Evolutionary conservation across 2,888 invertebrate genomes (phyloP).

Genomic region (Apamea anceps): DNA sequence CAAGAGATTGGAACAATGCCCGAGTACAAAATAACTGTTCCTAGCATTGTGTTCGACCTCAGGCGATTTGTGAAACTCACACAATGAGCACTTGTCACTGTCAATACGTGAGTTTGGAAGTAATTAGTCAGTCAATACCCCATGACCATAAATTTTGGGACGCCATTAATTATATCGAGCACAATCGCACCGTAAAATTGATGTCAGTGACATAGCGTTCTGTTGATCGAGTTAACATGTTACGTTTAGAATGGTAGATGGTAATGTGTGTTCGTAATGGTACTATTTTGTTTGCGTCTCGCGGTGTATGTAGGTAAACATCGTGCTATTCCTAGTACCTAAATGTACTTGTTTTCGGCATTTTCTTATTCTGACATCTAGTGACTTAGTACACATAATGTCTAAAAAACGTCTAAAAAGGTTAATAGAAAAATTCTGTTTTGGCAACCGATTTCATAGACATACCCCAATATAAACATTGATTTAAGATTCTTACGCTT

Average conservation of each 20-base stretch:
- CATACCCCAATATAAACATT: not conserved
- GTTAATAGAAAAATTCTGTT: no score
- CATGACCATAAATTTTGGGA: conserved; percentile 58
- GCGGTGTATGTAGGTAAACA: not conserved
- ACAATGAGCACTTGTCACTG: conserved; percentile 68
- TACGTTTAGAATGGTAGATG: conserved; percentile 4
- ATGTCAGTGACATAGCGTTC: conserved; percentile 49
- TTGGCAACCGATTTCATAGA: not conserved
- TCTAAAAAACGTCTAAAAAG: not conserved
- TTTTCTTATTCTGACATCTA: not conserved
- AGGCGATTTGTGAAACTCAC: conserved; percentile 54
- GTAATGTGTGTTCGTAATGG: not conserved
- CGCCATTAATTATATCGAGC: conserved; percentile 67
- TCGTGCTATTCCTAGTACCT: not conserved
- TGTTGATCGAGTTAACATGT: conserved; percentile 36
- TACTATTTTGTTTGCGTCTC: not conserved
- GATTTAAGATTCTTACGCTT: not conserved
- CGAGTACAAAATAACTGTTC: conserved; percentile 57
- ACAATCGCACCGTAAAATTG: conserved; percentile 54
- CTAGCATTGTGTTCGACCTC: conserved; percentile 44
- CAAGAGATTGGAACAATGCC: conserved; percentile 80
- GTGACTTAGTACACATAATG: not conserved
- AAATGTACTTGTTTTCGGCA: not conserved
- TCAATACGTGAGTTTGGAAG: conserved; percentile 66
- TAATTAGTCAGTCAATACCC: conserved; percentile 66